These are phyloP conservation scores for Rhinoderma darwinii DNA, from an alignment of 2,113 vertebrate species.

Conservation along the genomic window DNA sequence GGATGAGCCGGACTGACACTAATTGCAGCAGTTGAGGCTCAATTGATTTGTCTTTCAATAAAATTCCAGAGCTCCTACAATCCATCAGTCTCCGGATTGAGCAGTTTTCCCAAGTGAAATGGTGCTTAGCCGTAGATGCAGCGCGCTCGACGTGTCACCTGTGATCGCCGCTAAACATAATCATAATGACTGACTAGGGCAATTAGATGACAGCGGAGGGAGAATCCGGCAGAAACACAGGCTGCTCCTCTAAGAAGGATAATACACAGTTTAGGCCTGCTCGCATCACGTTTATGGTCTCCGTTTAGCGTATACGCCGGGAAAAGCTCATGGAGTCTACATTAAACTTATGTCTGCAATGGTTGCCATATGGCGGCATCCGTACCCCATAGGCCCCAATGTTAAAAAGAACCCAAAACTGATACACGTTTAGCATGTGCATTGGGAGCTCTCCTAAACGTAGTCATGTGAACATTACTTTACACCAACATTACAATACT, in stretches of 20 bases:
- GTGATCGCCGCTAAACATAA: background rate
- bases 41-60: conserved; percentile 55
- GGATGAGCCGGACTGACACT: background rate
- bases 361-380: too few relatives aligned
- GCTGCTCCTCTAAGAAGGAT: background rate
- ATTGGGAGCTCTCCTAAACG: too few relatives aligned
- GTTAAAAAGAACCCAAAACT: too few relatives aligned
- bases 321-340: too few relatives aligned
- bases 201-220: background rate
- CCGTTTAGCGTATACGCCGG: too few relatives aligned
- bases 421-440: too few relatives aligned
- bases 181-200: conserved; percentile 23
- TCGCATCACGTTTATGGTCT: too few relatives aligned
- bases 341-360: too few relatives aligned
- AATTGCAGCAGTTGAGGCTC: conserved; percentile 30
- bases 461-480: too few relatives aligned
- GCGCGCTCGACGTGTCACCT: background rate
- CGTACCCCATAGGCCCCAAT: too few relatives aligned
- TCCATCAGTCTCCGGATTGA: conserved; percentile 5
- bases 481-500: too few relatives aligned
- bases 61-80: conserved; percentile 11
- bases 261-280: background rate
- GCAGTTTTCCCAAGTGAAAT: conserved; percentile 20
- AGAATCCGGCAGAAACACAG: background rate
- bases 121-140: background rate